phyloP scores from a whole-genome alignment of 1,140 invertebrate genomes.

The Drosophila pallidifrons region DNA sequence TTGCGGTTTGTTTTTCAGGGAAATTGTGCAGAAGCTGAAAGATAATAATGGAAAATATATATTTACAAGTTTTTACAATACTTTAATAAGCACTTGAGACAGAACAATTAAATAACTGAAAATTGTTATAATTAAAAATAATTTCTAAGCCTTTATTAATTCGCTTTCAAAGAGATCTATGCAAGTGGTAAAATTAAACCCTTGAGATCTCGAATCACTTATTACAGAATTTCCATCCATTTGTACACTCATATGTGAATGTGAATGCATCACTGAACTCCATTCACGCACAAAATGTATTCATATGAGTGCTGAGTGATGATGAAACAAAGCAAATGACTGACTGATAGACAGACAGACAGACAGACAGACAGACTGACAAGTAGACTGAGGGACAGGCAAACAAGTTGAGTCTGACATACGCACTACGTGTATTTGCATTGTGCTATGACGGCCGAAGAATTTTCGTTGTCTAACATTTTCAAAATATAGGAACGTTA shows the following conservation, averaged over 20 bases:
- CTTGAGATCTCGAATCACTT: constrained; percentile 12
- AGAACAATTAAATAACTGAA: background rate
- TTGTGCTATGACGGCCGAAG: constrained; percentile 11
- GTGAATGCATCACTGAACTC: constrained; percentile 60
- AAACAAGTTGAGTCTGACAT: constrained; percentile 29
- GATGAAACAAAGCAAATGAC: constrained; percentile 66
- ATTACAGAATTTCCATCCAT: constrained; percentile 2
- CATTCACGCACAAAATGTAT: constrained; percentile 77
- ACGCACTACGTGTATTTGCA: constrained; percentile 2
- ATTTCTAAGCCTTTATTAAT: background rate
- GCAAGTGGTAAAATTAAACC: background rate
- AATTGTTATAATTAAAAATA: background rate
- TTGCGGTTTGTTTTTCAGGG: constrained; percentile 12
- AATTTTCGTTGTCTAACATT: constrained; percentile 32
- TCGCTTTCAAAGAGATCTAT: background rate
- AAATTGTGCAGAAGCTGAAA: constrained; percentile 30
- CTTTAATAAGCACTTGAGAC: background rate
- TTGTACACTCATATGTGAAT: background rate
- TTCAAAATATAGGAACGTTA: constrained; percentile 6
- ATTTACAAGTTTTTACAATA: background rate
- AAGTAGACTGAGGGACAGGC: constrained; percentile 23
- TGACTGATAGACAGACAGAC: constrained; percentile 36
- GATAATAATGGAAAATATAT: background rate
- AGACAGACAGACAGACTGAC: constrained; percentile 33
- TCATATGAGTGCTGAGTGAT: constrained; percentile 57